phyloP scores from a whole-genome alignment of 2,113 vertebrate species.

The Plecotus auritus region DNA sequence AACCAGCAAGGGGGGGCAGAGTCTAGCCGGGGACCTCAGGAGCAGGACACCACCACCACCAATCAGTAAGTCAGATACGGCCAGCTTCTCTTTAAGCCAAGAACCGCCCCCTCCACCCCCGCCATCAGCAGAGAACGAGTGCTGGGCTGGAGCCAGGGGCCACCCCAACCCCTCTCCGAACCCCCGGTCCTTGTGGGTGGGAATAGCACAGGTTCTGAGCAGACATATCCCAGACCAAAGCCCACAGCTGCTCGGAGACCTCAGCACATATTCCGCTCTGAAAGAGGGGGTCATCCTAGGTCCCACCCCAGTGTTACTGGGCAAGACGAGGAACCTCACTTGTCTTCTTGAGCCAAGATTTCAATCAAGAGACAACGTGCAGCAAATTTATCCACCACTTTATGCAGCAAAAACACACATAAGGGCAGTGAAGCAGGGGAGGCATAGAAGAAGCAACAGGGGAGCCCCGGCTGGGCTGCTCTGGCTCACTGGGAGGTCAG shows the following conservation, averaged over 20 bases:
- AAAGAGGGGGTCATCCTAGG: accelerated
- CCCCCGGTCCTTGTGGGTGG: accelerated
- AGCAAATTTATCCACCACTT: no score
- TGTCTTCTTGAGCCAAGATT: no score
- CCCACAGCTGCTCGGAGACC: neutral
- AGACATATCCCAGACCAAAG: accelerated
- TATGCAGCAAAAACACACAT: no score
- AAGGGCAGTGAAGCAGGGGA: no score
- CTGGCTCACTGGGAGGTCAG: no score
- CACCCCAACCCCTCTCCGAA: neutral
- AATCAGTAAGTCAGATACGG: accelerated
- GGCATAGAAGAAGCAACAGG: no score
- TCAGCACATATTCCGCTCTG: neutral
- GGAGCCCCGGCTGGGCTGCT: no score
- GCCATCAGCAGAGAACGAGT: neutral
- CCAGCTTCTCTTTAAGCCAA: no score
- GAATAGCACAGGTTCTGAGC: neutral
- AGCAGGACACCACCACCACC: neutral
- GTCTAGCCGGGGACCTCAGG: neutral
- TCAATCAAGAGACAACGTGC: no score
- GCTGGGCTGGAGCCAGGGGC: neutral
- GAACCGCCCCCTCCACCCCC: neutral
- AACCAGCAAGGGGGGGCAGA: accelerated
- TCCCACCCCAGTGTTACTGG: neutral
- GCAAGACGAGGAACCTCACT: no score